phyloP scores from a whole-genome alignment of 2,113 vertebrate genomes.

The Raphicerus campestris region DNA sequence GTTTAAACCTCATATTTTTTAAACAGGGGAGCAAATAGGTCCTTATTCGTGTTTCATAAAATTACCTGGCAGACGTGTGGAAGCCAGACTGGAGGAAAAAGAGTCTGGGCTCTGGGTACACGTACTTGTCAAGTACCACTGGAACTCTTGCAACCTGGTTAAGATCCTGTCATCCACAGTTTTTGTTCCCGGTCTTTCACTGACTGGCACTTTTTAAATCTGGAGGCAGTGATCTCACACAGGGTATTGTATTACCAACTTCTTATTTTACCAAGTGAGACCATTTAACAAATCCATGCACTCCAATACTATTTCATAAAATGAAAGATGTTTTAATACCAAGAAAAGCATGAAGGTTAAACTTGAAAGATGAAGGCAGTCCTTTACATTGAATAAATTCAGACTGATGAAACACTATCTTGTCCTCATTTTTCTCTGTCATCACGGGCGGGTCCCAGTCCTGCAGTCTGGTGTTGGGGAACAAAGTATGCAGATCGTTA shows the following conservation, averaged over 20 bases:
- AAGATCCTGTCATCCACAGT: not conserved
- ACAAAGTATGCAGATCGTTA: not conserved
- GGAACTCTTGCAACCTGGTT: not conserved
- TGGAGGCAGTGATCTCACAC: not conserved
- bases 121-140: not conserved
- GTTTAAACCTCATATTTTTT: not conserved
- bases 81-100: not conserved
- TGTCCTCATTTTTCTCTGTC: conserved; percentile 35
- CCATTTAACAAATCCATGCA: not conserved
- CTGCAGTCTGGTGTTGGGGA: not conserved
- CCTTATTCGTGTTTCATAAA: not conserved
- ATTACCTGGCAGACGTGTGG: not conserved
- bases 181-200: not conserved
- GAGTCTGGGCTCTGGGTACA: not conserved
- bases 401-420: conserved; percentile 41
- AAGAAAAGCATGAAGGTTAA: not conserved
- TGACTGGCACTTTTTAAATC: not conserved
- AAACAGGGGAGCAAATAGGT: not conserved
- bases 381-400: conserved; percentile 39
- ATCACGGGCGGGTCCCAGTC: not conserved
- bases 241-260: not conserved
- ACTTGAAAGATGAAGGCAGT: not conserved
- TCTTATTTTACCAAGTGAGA: not conserved
- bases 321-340: conserved; percentile 7
- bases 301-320: not conserved